Evolutionary conservation across 2,797 vertebrate genomes (phyloP).

Genomic region (Caiman crocodilus): DNA sequence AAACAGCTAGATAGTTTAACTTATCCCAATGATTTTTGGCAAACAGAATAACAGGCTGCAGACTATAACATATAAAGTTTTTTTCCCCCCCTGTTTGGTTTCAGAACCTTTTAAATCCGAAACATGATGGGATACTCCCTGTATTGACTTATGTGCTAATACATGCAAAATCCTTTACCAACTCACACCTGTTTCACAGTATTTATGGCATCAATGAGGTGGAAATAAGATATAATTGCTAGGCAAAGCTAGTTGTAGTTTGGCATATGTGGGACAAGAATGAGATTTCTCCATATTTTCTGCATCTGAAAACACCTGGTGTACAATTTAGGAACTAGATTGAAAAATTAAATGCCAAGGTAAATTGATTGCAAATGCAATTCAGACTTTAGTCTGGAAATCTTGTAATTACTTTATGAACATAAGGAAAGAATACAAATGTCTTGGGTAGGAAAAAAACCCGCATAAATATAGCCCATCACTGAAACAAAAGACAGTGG

Average conservation of each 20-base stretch:
- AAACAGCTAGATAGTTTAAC: not conserved
- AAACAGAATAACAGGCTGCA: not conserved
- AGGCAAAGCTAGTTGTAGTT: not conserved
- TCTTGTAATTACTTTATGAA: not conserved
- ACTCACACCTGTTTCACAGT: not conserved
- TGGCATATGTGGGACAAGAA: not conserved
- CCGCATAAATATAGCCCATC: not conserved
- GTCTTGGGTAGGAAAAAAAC: not conserved
- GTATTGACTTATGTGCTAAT: not conserved
- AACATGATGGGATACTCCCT: not conserved
- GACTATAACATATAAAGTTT: not conserved
- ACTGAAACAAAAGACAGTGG: not conserved
- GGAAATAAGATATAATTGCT: not conserved
- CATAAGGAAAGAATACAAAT: constrained; percentile 1
- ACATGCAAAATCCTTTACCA: not conserved
- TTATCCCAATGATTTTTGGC: not conserved
- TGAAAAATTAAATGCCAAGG: constrained; percentile 35
- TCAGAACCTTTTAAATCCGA: not conserved
- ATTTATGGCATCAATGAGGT: not conserved
- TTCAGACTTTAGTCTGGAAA: not conserved
- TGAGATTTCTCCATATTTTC: not conserved
- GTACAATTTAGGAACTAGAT: not conserved
- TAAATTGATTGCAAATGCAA: constrained; percentile 8
- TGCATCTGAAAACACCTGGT: not conserved
- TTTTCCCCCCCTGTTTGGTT: not conserved